A percentile compares a stretch with the other conserved stretches of the same genome.
Conservation (phyloP, 2,113 vertebrate genomes). For the Melanerpes aurifrons region DNA sequence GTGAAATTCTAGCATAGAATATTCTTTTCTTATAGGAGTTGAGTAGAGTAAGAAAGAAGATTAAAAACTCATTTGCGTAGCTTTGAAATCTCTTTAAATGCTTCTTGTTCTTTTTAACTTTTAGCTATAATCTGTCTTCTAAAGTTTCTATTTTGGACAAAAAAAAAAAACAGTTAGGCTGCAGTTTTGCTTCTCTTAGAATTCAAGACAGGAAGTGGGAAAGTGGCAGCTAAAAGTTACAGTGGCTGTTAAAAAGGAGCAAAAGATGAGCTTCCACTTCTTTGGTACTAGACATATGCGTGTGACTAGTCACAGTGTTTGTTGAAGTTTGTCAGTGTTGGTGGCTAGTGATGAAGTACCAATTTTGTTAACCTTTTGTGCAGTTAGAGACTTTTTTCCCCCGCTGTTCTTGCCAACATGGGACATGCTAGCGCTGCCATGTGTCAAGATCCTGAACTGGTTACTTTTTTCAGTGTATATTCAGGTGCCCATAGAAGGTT, state of each 20-base stretch:
- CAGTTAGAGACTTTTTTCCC: neutral
- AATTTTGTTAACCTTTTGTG: neutral
- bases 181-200: neutral
- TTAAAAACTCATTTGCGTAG: neutral
- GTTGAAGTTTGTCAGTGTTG: neutral
- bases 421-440: neutral
- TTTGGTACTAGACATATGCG: neutral
- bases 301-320: neutral
- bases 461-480: neutral
- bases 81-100: neutral
- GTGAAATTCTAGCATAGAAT: neutral
- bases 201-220: neutral
- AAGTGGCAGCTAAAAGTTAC: neutral
- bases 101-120: neutral
- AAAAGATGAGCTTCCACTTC: neutral
- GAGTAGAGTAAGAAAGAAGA: neutral
- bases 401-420: neutral
- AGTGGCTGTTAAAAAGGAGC: neutral
- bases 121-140: neutral
- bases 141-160: neutral
- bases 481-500: neutral
- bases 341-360: neutral
- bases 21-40: neutral
- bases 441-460: neutral
- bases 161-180: neutral